Evolutionary conservation across 2,888 invertebrate genomes (phyloP).

Genomic region (Isoperla grammatica): DNA sequence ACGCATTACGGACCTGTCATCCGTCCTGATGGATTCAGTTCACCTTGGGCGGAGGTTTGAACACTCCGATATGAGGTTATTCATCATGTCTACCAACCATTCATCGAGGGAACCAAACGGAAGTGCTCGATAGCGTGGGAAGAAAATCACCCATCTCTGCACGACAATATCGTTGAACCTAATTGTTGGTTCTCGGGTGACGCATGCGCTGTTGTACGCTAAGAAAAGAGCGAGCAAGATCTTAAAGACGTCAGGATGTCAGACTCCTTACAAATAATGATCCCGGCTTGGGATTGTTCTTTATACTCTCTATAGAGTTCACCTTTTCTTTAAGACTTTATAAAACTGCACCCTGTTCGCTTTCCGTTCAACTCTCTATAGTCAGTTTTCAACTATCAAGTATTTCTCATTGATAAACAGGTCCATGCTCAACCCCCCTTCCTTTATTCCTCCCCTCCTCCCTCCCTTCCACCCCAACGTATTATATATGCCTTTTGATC

Average conservation of each 20-base stretch:
- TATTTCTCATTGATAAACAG: too few relatives aligned
- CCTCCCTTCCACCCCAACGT: too few relatives aligned
- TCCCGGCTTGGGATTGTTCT: background rate
- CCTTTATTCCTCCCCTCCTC: too few relatives aligned
- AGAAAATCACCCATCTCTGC: slow-evolving; percentile 8
- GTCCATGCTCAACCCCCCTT: too few relatives aligned
- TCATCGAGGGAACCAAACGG: background rate
- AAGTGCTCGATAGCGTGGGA: slow-evolving; percentile 4
- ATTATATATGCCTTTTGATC: too few relatives aligned
- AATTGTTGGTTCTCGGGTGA: slow-evolving; percentile 18
- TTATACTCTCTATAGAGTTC: slow-evolving; percentile 11
- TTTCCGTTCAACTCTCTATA: background rate
- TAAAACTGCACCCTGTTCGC: slow-evolving; percentile 24
- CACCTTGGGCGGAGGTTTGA: too few relatives aligned
- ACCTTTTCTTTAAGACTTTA: slow-evolving; percentile 22
- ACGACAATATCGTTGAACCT: slow-evolving; percentile 8
- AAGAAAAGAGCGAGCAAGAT: slow-evolving; percentile 18
- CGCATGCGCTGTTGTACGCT: background rate
- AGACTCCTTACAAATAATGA: slow-evolving; percentile 17
- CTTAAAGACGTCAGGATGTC: slow-evolving; percentile 27
- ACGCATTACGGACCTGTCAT: too few relatives aligned
- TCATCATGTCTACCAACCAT: background rate
- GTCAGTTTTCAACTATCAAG: too few relatives aligned
- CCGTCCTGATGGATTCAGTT: too few relatives aligned
- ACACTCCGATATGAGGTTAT: background rate